These are phyloP conservation scores for Sarcophaga caerulescens DNA, from an alignment of 2,888 invertebrate genomes.

Conservation along the genomic window DNA sequence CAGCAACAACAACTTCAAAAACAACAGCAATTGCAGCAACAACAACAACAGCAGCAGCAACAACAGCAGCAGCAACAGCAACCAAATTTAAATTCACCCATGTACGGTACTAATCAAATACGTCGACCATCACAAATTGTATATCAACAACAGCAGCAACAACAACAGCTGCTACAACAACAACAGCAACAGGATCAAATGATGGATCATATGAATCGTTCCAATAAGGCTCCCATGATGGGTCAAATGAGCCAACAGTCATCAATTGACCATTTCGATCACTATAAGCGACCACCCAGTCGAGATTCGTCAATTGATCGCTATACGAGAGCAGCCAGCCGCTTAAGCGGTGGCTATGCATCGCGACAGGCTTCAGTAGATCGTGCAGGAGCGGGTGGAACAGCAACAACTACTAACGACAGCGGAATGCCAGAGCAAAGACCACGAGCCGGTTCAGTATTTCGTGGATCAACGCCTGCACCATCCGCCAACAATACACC, in stretches of 20 bases:
- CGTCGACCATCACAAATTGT: slow-evolving; percentile 75
- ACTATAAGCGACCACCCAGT: slow-evolving; percentile 95
- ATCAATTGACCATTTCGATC: slow-evolving; percentile 95
- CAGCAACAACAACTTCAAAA: slow-evolving; percentile 72
- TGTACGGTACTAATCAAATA: slow-evolving; percentile 72
- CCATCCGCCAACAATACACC: slow-evolving; percentile 74
- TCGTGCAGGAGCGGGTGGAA: slow-evolving; percentile 81
- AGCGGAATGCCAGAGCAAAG: slow-evolving; percentile 70
- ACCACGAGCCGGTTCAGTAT: slow-evolving; percentile 83
- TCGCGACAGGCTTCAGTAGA: slow-evolving; percentile 92
- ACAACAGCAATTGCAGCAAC: slow-evolving; percentile 71
- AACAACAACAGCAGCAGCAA: slow-evolving; percentile 71
- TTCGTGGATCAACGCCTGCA: slow-evolving; percentile 81
- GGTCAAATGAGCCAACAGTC: slow-evolving; percentile 82
- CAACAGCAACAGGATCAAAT: slow-evolving; percentile 41
- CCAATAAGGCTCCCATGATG: slow-evolving; percentile 83
- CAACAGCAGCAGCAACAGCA: slow-evolving; percentile 71
- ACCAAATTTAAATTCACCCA: slow-evolving; percentile 70
- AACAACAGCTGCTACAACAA: slow-evolving; percentile 64
- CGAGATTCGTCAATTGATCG: slow-evolving; percentile 93
- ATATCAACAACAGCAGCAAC: slow-evolving; percentile 69
- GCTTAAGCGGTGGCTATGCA: slow-evolving; percentile 82
- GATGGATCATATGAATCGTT: slow-evolving; percentile 77
- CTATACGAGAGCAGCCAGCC: slow-evolving; percentile 87
- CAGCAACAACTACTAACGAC: slow-evolving; percentile 56